Base-by-base conservation (phyloP, 2,797 vertebrate species). In the Bryconaethiops microstoma region DNA sequence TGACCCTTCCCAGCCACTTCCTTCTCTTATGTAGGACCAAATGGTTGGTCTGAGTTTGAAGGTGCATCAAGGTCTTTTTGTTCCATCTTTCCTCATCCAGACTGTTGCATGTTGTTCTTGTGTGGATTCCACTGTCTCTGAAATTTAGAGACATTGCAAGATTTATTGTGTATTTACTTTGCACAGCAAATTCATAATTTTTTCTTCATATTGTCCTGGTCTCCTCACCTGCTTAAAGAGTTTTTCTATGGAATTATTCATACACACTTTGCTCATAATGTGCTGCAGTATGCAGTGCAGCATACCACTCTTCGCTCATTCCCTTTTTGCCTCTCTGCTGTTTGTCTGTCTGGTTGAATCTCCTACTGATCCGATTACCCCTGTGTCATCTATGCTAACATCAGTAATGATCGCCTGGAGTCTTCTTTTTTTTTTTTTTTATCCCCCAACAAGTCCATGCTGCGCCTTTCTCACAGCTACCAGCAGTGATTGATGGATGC, bases 361-460 rank as follows among this genome's bases (percentile, higher is more conserved):
- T 23, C 14, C 23, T 52, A 68, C 69, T 71, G 69, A 71, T 71
- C 69, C 14, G 48, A 71, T 71, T 50, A 71, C 19, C 45, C 54
- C n/a, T 52, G 21, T 71, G 69, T 52, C 69, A 54, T 71, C 69
- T 9, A 14, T 50, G 23, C 45, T 9, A 71, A 29, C 69, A 54
- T 71, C 69, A 50, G 45, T 17, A 71, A 52, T 69, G 67, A 48
- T 71, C 0, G 48, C 17, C 40, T 48, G 7, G 14, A 71, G n/a
- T 48, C 7, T 9, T 13, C 16, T 17, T 52, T 25, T 52, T 21
- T 70, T 67, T 48, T 48, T 10, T 48, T 48, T 12, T 48, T 45
- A 45, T 48, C 45, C 19, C 14, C 69, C 21, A 2, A 8, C 14
- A 4, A 14, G 21, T 71, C 69, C 48, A 1, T 10, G 2, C 48